Base-by-base conservation (phyloP, 2,888 invertebrate species). In the Salticus scenicus region DNA sequence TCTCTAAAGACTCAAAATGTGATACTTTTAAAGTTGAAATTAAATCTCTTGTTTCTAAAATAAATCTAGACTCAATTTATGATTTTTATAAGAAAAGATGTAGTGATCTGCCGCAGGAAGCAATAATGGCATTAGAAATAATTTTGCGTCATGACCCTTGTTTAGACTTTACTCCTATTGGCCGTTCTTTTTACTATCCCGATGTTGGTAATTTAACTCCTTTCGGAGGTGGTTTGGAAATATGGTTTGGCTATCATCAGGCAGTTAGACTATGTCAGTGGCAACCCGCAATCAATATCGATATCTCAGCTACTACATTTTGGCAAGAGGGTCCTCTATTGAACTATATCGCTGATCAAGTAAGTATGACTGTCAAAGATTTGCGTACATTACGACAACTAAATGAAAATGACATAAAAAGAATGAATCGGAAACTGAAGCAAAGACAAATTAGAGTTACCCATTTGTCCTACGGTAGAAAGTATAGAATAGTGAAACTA, bases 361-460 rank as follows among this genome's bases (percentile, higher is more conserved):
- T 76, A 14, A 67, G 42, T 12, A 37, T 12, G 2, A 12, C 24
- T 1, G 5, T 14, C 0, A 20, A 63, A 20, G 14, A 31, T 20
- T 37, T 72, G 1, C 1, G 12, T 7, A 28, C 42, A 30, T 47
- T 31, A 2, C 14, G 5, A 0, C 7, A 20, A 20, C 41, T 86
- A 10, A 78, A n/a, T 5, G 80, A 84, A 37, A 7, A 5, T 28
- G 77, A 88, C 20, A 71, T 67, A 24, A 66, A 27, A 31, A 91
- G 91, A 87, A 91, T 92, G 80, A 91, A 91, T 30, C 92, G 92
- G 85, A 92, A 92, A 89, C 91, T 92, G 77, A 91, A 91, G 90
- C 91, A 91, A 90, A 89, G 92, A 63, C 30, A 66, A 20, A 86
- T 88, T 47, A 67, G 83, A 70, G 73, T 70, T 0, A 88, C 24